These are phyloP conservation scores for Dryobotodes eremita DNA, from an alignment of 2,888 invertebrate species.

Conservation along the genomic window DNA sequence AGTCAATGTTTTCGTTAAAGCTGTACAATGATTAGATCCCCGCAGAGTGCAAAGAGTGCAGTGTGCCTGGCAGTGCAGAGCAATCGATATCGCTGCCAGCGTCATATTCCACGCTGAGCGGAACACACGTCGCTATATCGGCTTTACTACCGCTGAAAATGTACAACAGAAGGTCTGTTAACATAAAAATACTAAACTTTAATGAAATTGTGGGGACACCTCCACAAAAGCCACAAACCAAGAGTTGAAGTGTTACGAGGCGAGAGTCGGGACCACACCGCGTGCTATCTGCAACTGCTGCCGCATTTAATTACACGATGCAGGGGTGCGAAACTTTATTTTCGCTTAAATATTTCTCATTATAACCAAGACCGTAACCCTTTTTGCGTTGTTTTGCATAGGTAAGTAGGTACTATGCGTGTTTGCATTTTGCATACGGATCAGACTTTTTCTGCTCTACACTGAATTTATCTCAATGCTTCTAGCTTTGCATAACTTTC, in stretches of 20 bases:
- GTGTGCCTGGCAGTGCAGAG: conserved; percentile 12
- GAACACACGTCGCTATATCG: conserved; percentile 26
- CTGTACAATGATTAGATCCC: conserved; percentile 4
- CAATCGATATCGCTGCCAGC: conserved; percentile 44
- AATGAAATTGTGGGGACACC: neutral
- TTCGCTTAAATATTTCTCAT: neutral
- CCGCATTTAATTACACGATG: neutral
- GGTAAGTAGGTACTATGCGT: neutral
- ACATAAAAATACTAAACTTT: neutral
- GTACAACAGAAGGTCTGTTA: conserved; percentile 12
- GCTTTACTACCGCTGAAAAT: conserved; percentile 9
- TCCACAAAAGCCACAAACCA: neutral
- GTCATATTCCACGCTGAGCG: conserved; percentile 42
- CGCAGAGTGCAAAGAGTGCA: neutral
- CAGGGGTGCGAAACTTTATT: neutral
- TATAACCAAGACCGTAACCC: too few species aligned
- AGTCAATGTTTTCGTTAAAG: conserved; percentile 7
- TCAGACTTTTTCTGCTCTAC: neutral
- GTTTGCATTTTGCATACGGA: neutral
- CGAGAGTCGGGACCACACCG: neutral
- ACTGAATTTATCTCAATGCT: neutral
- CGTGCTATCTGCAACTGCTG: neutral
- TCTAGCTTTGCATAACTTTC: neutral
- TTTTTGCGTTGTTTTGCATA: neutral
- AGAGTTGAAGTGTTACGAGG: neutral